Base-by-base conservation (phyloP, 2,888 invertebrate species). In the Silvanus unidentatus region DNA sequence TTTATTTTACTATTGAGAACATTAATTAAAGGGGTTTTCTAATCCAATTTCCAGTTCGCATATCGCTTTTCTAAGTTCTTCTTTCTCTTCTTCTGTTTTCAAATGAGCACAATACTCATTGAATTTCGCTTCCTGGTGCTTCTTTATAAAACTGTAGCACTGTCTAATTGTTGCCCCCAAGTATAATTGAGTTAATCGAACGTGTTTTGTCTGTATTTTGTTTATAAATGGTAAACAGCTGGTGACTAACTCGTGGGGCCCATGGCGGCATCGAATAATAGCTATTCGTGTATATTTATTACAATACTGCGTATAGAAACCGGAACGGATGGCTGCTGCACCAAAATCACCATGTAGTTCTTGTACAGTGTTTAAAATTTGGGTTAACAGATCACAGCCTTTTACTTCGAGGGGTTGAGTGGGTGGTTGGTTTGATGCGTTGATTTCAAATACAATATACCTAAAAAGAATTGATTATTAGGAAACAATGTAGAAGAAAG, bases 81-180 rank as follows among this genome's bases (percentile, higher is more conserved):
- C 74, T 44, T 77, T 78, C 57, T 85, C 82, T 49, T 78, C 77
- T 22, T 83, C 80, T 29, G 77, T 82, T 53, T 75, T 78, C 27
- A 86, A 69, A 52, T 71, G 73, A 0, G 73, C 71, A 77, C 84
- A 82, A 66, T 78, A 75, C 39, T 75, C 73, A 61, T 86, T 80
- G 43, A 86, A 73, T 62, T 79, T 82, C 40, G 73, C 70, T 57
- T 78, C 76, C 59, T 88, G 88, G 66, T 85, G 79, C 48, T 75
- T 78, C 61, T 82, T 75, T 44, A 89, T 78, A 62, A 82, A 87
- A 55, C 79, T 79, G 62, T 85, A 88, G 69, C 88, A 87, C 52
- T 89, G 86, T 68, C 81, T 84, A 42, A 90, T 75, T 11, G 89
- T 87, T 2, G 88, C 89, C 14, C 88, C 88, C 1, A 81, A 76